Conservation (phyloP, 2,888 invertebrate genomes). For the Caenorhabditis macrosperma region DNA sequence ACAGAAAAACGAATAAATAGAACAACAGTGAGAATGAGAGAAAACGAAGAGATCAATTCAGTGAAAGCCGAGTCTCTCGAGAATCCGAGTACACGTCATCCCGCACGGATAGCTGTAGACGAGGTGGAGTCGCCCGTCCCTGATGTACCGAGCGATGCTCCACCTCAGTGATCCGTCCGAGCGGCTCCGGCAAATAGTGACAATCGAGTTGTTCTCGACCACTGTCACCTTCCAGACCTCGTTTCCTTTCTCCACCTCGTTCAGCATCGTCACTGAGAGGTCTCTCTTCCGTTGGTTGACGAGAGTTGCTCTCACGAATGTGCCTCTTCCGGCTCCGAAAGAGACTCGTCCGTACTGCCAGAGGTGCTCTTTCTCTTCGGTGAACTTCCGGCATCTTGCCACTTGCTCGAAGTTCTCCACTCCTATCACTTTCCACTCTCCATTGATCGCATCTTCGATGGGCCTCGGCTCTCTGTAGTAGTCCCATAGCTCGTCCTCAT, state of each 20-base stretch:
- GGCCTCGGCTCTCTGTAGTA: too few species aligned
- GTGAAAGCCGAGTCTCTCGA: too few species aligned
- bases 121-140: background rate
- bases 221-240: background rate
- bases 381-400: background rate
- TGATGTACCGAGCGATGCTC: background rate
- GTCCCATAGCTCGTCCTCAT: too few species aligned
- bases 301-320: background rate
- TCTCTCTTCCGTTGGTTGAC: background rate
- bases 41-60: too few species aligned
- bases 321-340: background rate
- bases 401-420: background rate
- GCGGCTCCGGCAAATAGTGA: background rate
- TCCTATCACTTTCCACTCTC: background rate
- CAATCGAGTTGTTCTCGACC: background rate
- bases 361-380: background rate
- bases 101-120: background rate
- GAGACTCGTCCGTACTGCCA: background rate
- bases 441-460: too few species aligned
- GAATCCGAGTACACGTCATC: background rate
- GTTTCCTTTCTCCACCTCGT: background rate
- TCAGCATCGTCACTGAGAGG: background rate
- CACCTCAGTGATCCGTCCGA: background rate
- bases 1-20: too few species aligned
- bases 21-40: too few species aligned